phyloP scores from a whole-genome alignment of 2,888 invertebrate genomes.

The Elmis aenea region DNA sequence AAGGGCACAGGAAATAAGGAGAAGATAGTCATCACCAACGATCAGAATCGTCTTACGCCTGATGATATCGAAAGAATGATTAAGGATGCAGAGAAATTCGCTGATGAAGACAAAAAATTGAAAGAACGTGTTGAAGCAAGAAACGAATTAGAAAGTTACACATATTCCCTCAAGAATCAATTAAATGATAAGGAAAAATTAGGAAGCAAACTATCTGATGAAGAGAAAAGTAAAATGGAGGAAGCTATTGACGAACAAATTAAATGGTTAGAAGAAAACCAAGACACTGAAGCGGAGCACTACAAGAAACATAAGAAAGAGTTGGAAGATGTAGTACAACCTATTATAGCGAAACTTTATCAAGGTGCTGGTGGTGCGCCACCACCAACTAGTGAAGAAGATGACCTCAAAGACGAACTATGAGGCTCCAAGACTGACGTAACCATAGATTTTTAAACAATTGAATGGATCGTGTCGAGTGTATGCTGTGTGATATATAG shows the following conservation, averaged over 20 bases:
- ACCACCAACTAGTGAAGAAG: slow-evolving; percentile 62
- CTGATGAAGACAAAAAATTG: slow-evolving; percentile 96
- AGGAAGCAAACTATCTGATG: slow-evolving; percentile 81
- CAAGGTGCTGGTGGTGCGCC: slow-evolving; percentile 78
- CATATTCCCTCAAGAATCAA: slow-evolving; percentile 97
- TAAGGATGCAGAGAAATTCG: slow-evolving; percentile 97
- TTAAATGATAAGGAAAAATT: slow-evolving; percentile 95
- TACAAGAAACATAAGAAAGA: slow-evolving; percentile 94
- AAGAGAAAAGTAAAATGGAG: slow-evolving; percentile 92
- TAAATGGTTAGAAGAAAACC: slow-evolving; percentile 96
- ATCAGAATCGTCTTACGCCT: slow-evolving; percentile 93
- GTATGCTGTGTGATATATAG: too few relatives aligned
- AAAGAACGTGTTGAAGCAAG: slow-evolving; percentile 94
- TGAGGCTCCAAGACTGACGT: slow-evolving; percentile 48
- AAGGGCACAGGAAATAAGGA: slow-evolving; percentile 99
- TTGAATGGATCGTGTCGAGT: slow-evolving; percentile 12
- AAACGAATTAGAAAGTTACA: slow-evolving; percentile 95
- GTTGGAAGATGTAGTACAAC: slow-evolving; percentile 91
- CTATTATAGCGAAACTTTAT: slow-evolving; percentile 95
- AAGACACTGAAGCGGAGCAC: slow-evolving; percentile 86
- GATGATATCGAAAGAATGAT: slow-evolving; percentile 99
- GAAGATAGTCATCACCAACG: slow-evolving; percentile 98
- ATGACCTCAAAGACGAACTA: slow-evolving; percentile 81
- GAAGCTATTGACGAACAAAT: slow-evolving; percentile 94
- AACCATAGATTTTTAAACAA: slow-evolving; percentile 8